Evolutionary conservation across 1,140 invertebrate genomes (phyloP), one percentile per base, ranked within the genome.

Genomic region (Apis laboriosa): DNA sequence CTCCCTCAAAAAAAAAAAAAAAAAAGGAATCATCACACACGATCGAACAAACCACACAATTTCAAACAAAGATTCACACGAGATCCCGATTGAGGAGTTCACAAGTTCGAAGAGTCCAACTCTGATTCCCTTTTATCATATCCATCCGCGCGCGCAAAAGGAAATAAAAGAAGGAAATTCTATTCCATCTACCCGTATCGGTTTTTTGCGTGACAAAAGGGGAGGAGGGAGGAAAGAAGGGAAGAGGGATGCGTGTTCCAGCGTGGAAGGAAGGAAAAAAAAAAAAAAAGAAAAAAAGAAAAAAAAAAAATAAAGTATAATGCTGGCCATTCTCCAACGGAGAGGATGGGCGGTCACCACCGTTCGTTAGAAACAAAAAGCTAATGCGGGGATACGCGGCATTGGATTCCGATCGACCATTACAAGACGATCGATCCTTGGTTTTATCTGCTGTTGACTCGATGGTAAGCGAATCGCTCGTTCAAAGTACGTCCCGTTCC

Each of bases 371-470:
- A 63, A 70, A 75, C 72, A 89, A 88, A 88, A 89, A 86, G 81
- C 43, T 86, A 86, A 89, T 84, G 77, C 78, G 67, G 70, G 71
- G 81, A 84, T 82, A 88, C 78, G 88, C 71, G 84, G 75, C 86
- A 86, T 89, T 86, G 84, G 72, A 88, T 75, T 84, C 78, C 84
- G 71, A 89, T 86, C 77, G 81, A 63, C 75, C 84, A 86, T 88
- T 84, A 86, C 71, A 76, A 61, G 67, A 34, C 78, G 84, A 89
- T 89, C 84, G 88, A 89, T 89, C 77, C 87, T 43, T 80, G 82
- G 80, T 86, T 89, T 86, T 89, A 89, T 89, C 84, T 89, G 84
- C 67, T 86, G 87, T 89, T 89, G 87, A 89, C 87, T 89, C 88
- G 81, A 88, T 88, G 87, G 86, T 88, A 86, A 89, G 85, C 84